These are phyloP conservation scores for Tribolium madens DNA, from an alignment of 1,140 invertebrate genomes.

Conservation along the genomic window DNA sequence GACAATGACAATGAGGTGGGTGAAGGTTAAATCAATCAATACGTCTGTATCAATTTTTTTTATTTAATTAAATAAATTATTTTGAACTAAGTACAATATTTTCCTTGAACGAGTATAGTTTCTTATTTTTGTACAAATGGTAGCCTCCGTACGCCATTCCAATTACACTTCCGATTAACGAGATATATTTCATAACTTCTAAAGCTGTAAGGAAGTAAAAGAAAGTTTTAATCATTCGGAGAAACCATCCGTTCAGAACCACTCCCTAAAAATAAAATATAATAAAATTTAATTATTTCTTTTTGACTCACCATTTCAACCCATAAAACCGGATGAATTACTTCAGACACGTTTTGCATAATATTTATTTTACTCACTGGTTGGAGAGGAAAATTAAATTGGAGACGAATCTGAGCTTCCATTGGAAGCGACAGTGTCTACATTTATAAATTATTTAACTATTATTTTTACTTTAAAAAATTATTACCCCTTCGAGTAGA, in stretches of 20 bases:
- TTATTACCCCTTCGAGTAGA: conserved; percentile 80
- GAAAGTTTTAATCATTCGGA: conserved; percentile 14
- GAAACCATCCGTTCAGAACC: conserved; percentile 67
- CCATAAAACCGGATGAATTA: conserved; percentile 80
- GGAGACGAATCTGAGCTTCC: conserved; percentile 76
- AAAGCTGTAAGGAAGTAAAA: conserved; percentile 12
- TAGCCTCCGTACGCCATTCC: conserved; percentile 1
- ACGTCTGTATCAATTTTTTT: not conserved
- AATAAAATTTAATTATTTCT: conserved; percentile 12
- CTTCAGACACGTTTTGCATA: conserved; percentile 72
- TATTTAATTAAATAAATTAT: not conserved
- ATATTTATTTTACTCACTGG: conserved; percentile 74
- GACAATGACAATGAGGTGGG: conserved; percentile 14
- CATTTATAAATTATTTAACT: not conserved
- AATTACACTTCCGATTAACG: not conserved
- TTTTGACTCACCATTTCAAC: conserved; percentile 74
- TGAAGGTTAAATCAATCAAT: conserved; percentile 21
- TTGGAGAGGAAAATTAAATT: conserved; percentile 77
- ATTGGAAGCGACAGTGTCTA: conserved; percentile 67
- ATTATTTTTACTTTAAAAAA: not conserved
- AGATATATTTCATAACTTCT: conserved; percentile 18
- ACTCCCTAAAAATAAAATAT: conserved; percentile 66
- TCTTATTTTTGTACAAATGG: not conserved
- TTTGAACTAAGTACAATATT: conserved; percentile 14
- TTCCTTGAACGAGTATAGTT: conserved; percentile 1